Base-by-base conservation (phyloP, 2,888 invertebrate species). In the Cheiracanthium punctorium region DNA sequence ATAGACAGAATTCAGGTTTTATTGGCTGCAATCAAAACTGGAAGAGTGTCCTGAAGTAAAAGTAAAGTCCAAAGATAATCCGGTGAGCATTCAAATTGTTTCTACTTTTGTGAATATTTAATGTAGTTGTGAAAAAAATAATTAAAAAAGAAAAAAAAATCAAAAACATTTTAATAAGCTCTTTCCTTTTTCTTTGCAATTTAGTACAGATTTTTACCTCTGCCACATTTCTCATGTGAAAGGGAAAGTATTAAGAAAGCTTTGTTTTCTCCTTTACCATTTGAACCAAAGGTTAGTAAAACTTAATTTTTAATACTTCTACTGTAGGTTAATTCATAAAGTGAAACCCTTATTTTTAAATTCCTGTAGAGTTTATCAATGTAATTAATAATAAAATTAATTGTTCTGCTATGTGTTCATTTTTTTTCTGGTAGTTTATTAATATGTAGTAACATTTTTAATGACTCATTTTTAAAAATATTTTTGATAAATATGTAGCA, bases 1-100 rank as follows among this genome's bases (percentile, higher is more conserved):
- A 88, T 92, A 96, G 96, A 94, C 95, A 10, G 95, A 95, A 90
- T 97, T 96, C 91, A 93, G 98, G 58, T 95, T 96, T 90, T 97
- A 94, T 91, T 98, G 97, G 96, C 90, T 97, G 76, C 93, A 94
- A 84, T 93, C 95, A 0, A 95, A 96, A 90, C 92, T 97, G 48
- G 91, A 93, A 0, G 97, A 97, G 91, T 92, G 91, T n/a, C 91
- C 93, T 0, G 93, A 92, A 73, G 89, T 94, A 0, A 33, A 84
- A 52, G 37, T 64, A 33, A 76, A 82, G 48, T 82, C 89, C 28
- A 70, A 74, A 10, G 24, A 70, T 0, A 91, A 91, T 77, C 89
- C 89, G 24, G 88, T 88, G 76, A 65, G 77, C 58, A 24, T n/a
- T 2, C 20, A 2, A 29, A 43, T 20, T 20, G 8, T 5, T 24